Evolutionary conservation across 2,888 invertebrate species (phyloP).

Genomic region (Hymenopus coronatus): DNA sequence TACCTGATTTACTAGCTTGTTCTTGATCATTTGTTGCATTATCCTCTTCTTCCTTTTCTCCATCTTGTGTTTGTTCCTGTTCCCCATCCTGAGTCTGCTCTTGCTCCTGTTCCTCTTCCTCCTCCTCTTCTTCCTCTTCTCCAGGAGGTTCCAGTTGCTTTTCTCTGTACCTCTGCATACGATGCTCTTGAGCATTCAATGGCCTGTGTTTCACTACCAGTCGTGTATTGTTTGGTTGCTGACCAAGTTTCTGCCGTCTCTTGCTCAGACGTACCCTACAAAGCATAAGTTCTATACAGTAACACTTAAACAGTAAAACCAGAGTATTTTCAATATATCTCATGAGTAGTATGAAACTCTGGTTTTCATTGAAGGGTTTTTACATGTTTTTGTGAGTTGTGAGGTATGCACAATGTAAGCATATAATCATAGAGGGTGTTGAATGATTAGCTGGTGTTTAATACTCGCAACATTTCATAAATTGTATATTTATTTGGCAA

Average conservation of each 20-base stretch:
- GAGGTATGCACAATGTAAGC: too few species aligned
- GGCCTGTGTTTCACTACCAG: slow-evolving; percentile 89
- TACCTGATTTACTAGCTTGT: slow-evolving; percentile 13
- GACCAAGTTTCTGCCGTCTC: slow-evolving; percentile 75
- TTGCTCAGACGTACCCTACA: slow-evolving; percentile 86
- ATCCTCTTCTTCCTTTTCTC: not conserved
- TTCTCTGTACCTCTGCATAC: slow-evolving; percentile 82
- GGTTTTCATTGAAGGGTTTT: too few species aligned
- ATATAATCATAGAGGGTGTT: too few species aligned
- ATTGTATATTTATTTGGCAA: too few species aligned
- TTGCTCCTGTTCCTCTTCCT: slow-evolving; percentile 33
- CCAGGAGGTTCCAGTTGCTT: slow-evolving; percentile 84
- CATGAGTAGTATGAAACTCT: too few species aligned
- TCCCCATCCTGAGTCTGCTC: not conserved
- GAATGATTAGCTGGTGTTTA: too few species aligned
- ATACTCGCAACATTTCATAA: too few species aligned
- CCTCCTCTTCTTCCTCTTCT: slow-evolving; percentile 61
- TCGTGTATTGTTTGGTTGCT: slow-evolving; percentile 70
- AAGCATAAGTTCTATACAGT: not conserved
- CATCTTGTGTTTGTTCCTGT: not conserved
- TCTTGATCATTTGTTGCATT: not conserved
- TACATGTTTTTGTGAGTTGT: too few species aligned
- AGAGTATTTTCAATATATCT: too few species aligned
- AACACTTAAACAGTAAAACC: too few species aligned
- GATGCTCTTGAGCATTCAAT: slow-evolving; percentile 78